Base-by-base conservation (phyloP, 2,888 invertebrate species). In the Amitus sp. region DNA sequence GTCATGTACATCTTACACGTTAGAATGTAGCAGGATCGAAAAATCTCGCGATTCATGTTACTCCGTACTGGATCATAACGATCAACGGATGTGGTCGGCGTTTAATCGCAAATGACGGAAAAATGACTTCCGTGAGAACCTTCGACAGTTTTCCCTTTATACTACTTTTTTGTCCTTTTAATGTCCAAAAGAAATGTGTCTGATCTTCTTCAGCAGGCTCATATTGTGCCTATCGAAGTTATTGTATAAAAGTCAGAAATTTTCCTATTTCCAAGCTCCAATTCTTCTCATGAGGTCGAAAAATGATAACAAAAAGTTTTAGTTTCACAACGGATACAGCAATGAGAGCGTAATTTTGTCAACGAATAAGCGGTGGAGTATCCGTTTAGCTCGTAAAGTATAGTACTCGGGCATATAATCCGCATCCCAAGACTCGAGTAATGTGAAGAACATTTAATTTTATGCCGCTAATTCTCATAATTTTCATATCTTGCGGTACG, bases 91-190 rank as follows among this genome's bases (percentile, higher is more conserved):
- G 80, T 80, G 80, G 81, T 80, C 76, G 67, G 65, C 71, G 71
- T 74, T 80, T 78, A 78, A 80, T 80, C 79, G 75, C 70, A 70
- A 71, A 70, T 67, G 68, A 66, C 67, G 73, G 73, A 80, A 79
- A 79, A 79, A 75, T 79, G 72, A 75, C 79, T 81, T 80, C 80
- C 81, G 80, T 81, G 81, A 81, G 81, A 81, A 80, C 73, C 51
- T 42, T 50, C 60, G 46, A 59, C 30, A 17, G 37, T 37, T 34
- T 19, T 7, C 37, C 61, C 52, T 59, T n/a, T n/a, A n/a, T n/a
- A n/a, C n/a, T n/a, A n/a, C n/a, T n/a, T n/a, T n/a, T n/a, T n/a
- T n/a, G n/a, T n/a, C n/a, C n/a, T n/a, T n/a, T n/a, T n/a, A n/a
- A n/a, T n/a, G n/a, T n/a, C n/a, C n/a, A n/a, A n/a, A n/a, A n/a